A percentile compares a stretch with the other conserved stretches of the same genome.
These are phyloP conservation scores for Steinernema khuongi DNA, from an alignment of 1,140 invertebrate genomes.

Conservation along the genomic window DNA sequence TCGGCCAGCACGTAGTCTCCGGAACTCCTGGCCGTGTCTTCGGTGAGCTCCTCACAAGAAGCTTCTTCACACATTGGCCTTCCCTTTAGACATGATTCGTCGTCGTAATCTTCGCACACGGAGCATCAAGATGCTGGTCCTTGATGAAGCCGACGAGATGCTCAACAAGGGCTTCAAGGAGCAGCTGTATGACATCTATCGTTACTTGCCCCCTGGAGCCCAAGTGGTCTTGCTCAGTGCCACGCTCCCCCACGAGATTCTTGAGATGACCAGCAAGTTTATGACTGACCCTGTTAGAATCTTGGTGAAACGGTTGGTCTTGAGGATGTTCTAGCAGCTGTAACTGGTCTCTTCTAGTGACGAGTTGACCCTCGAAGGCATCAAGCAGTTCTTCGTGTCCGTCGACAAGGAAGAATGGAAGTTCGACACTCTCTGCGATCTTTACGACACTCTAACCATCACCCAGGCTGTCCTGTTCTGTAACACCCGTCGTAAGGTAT, in stretches of 20 bases:
- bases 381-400: slow-evolving; percentile 89
- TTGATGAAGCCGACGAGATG: slow-evolving; percentile 99
- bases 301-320: slow-evolving; percentile 78
- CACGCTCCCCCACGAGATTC: slow-evolving; percentile 86
- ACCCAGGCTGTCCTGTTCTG: slow-evolving; percentile 98
- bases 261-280: slow-evolving; percentile 88
- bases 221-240: slow-evolving; percentile 82
- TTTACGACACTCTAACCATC: slow-evolving; percentile 93
- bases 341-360: slow-evolving; percentile 68
- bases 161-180: slow-evolving; percentile 98
- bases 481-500: slow-evolving; percentile 93
- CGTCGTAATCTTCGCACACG: slow-evolving; percentile 80
- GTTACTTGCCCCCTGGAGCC: slow-evolving; percentile 85
- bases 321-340: background rate
- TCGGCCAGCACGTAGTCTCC: slow-evolving; percentile 87
- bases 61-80: slow-evolving; percentile 1
- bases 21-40: slow-evolving; percentile 92
- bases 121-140: slow-evolving; percentile 87
- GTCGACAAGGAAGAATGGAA: slow-evolving; percentile 96
- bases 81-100: slow-evolving; percentile 81
- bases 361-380: slow-evolving; percentile 94
- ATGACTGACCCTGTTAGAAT: slow-evolving; percentile 90
- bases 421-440: slow-evolving; percentile 85
- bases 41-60: slow-evolving; percentile 80
- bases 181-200: slow-evolving; percentile 96